Base-by-base conservation (phyloP, 2,113 vertebrate species). In the Aegithalos caudatus region DNA sequence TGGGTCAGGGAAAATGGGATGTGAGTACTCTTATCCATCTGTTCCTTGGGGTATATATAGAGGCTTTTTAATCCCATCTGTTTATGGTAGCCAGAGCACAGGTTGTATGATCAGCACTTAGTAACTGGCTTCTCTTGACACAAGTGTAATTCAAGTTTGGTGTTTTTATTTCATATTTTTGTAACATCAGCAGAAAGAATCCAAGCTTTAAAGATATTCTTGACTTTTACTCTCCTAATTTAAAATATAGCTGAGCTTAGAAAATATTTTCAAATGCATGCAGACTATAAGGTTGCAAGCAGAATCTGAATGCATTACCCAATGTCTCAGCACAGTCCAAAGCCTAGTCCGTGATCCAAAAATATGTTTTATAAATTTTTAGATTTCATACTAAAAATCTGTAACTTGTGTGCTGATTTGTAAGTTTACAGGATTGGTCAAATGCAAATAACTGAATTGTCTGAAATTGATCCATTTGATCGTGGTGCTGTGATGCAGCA, bases 21-120 rank as follows among this genome's bases (percentile, higher is more conserved):
- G 37, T 31, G 42, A 83, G 71, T 50, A 19, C 72, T 57, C 64
- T 28, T 51, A 89, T 71, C 87, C 73, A 64, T 87, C 81, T 86
- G 53, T 58, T 95, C 38, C 56, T 77, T 64, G 51, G 51, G 35
- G 67, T 90, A 53, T 79, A 84, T 81, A 66, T 16, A 53, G 1
- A 67, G 35, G 37, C 16, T 88, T 90, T 92, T 86, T 74, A 90
- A 93, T 96, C 82, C 82, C 67, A 77, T 92, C 81, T 88, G 77
- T 70, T 73, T 86, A 51, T 84, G 56, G 72, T 88, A 81, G 86
- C 56, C 56, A 83, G 82, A 74, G 44, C 72, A 82, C 53, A 95
- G 92, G 88, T 71, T 92, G 66, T 88, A 45, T 54, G 74, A 80
- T 92, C 90, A 94, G 79, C 82, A 86, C 33, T 93, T 83, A 83